phyloP scores from a whole-genome alignment of 2,113 vertebrate genomes.

The Bubo scandiacus region DNA sequence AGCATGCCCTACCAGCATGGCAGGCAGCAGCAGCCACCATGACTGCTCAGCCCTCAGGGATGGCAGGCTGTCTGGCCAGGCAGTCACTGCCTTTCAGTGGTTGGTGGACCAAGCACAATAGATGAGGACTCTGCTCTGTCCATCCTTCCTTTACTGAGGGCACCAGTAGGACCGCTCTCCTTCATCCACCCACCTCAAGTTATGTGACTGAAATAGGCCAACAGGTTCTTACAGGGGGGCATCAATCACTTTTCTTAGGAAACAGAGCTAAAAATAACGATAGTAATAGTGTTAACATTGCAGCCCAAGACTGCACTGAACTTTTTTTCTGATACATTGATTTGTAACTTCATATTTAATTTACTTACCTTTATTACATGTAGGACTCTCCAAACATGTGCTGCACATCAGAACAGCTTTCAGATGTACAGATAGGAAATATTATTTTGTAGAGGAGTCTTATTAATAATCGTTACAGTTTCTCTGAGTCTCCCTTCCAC shows the following conservation, averaged over 20 bases:
- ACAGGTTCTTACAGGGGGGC: neutral
- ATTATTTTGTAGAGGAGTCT: neutral
- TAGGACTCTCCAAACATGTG: neutral
- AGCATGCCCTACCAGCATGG: accelerated
- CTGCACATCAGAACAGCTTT: neutral
- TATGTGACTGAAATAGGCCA: neutral
- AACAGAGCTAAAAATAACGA: neutral
- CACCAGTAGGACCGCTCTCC: neutral
- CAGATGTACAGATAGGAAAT: neutral
- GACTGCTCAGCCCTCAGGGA: neutral
- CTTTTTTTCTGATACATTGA: neutral
- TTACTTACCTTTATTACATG: neutral
- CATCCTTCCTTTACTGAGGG: neutral
- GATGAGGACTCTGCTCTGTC: neutral
- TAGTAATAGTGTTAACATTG: neutral
- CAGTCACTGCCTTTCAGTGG: neutral
- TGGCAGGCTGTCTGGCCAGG: neutral
- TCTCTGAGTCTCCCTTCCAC: neutral
- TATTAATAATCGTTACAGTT: neutral
- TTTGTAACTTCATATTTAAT: neutral
- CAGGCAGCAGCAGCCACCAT: accelerated
- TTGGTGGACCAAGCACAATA: neutral
- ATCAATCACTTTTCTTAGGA: neutral
- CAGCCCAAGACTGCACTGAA: neutral
- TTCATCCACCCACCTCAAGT: neutral